Base-by-base conservation (phyloP, 30 jellyfish, hydroid and myxozoan genomes). In the Hydractinia symbiolongicarpus region DNA sequence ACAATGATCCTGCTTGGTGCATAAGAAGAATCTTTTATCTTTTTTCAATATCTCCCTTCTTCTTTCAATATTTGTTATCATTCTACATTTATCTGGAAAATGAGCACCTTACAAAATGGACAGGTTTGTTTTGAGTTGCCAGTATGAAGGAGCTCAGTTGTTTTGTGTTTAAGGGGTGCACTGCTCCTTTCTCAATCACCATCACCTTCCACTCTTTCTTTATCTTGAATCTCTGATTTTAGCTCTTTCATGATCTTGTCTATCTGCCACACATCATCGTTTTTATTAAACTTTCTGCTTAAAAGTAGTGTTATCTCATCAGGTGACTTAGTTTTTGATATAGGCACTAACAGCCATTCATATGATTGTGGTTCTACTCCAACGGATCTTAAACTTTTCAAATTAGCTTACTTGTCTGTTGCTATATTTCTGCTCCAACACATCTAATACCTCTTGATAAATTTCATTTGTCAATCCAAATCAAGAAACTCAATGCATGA, bases 161-260 rank as follows among this genome's bases (percentile, higher is more conserved):
- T 58, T 13, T 58, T 0, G 1, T 0, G 69, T 16, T 11, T 1
- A 58, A 1, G 17, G 15, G 69, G 69, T 13, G 15, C 69, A 11
- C 69, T 58, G 44, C 69, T 58, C 19, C 19, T 11, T 11, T 11
- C 17, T 58, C 19, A 3, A 11, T 58, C 69, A 58, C 19, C 69
- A 58, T 13, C 15, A 11, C 17, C 19, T 58, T 58, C 3, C 2
- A 11, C 17, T 13, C 69, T 58, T 11, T 11, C 69, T 16, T 3
- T 58, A 11, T 1, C 69, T 58, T 58, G 15, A 11, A 58, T 13
- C 69, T 58, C 69, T 58, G 17, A 58, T 16, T 58, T 58, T 13
- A 58, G 69, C 19, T 58, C 69, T 58, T 58, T 58, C 69, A 58
- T 58, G 69, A 58, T 58, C 15, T 58, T 58, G 69, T 58, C 19